phyloP scores from a whole-genome alignment of 1,140 invertebrate genomes.

The Trachelipus rathkii region DNA sequence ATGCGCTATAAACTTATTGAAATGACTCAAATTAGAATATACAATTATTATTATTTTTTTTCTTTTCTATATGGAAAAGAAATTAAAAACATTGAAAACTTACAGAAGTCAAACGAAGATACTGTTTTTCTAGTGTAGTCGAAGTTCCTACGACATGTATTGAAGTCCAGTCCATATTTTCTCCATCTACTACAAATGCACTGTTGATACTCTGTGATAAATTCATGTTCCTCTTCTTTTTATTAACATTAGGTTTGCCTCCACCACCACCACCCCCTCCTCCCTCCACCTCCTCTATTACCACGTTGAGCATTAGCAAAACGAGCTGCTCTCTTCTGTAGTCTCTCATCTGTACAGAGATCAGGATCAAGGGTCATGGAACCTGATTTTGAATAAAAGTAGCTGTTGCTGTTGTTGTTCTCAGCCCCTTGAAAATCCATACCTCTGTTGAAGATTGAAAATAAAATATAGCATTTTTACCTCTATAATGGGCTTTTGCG shows the following conservation, averaged over 20 bases:
- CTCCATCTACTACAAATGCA: slow-evolving; percentile 51
- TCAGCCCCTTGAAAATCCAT: neutral
- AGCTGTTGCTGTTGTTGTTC: slow-evolving; percentile 41
- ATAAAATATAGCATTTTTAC: no score
- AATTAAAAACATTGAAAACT: slow-evolving; percentile 37
- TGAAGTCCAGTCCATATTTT: slow-evolving; percentile 72
- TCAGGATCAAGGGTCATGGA: slow-evolving; percentile 50
- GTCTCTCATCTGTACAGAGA: slow-evolving; percentile 49
- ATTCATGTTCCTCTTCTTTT: slow-evolving; percentile 28
- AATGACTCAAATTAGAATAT: no score
- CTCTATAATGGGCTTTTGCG: neutral
- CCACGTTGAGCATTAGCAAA: slow-evolving; percentile 56
- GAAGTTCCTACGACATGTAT: slow-evolving; percentile 90
- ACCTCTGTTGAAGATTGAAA: no score
- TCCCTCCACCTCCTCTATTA: slow-evolving; percentile 52
- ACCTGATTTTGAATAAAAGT: slow-evolving; percentile 68
- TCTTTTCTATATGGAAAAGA: no score
- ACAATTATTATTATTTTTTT: no score
- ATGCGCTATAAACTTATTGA: no score
- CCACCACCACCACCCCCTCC: neutral
- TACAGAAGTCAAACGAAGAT: slow-evolving; percentile 83
- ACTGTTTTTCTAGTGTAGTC: slow-evolving; percentile 87
- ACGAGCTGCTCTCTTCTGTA: slow-evolving; percentile 68
- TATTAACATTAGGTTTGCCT: neutral
- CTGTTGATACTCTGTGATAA: slow-evolving; percentile 33